Conservation (phyloP, 2,888 invertebrate genomes). For the Brassicogethes aeneus region DNA sequence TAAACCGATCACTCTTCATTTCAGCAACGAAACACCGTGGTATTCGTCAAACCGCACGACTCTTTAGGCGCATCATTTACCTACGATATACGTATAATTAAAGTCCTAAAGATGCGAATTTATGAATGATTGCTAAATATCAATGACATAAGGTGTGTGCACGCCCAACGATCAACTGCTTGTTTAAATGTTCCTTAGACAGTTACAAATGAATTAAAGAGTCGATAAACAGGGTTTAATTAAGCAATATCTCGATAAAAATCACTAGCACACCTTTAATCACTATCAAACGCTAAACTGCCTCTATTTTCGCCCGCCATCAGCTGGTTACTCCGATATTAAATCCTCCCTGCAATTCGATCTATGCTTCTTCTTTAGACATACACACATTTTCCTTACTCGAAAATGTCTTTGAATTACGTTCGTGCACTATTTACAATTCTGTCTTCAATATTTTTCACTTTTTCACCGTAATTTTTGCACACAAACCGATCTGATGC, state of each 20-base stretch:
- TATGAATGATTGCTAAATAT: constrained; percentile 36
- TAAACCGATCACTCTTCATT: constrained; percentile 32
- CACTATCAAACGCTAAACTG: constrained; percentile 30
- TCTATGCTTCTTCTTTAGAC: constrained; percentile 43
- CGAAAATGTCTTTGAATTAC: neutral
- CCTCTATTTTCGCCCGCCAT: constrained; percentile 43
- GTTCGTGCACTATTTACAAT: constrained; percentile 7
- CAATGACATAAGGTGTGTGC: constrained; percentile 38
- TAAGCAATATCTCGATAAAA: constrained; percentile 15
- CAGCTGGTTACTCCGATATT: constrained; percentile 41
- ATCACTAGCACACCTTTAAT: constrained; percentile 22
- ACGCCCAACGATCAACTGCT: constrained; percentile 34
- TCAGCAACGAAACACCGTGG: constrained; percentile 30
- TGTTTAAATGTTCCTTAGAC: constrained; percentile 3
- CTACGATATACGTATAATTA: too few species aligned
- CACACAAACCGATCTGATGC: constrained; percentile 52
- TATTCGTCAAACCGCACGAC: constrained; percentile 33
- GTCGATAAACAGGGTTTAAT: constrained; percentile 8
- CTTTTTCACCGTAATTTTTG: constrained; percentile 52
- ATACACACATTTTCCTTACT: constrained; percentile 45
- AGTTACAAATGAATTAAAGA: constrained; percentile 12
- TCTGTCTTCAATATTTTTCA: constrained; percentile 12
- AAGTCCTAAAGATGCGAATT: constrained; percentile 21
- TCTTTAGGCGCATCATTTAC: constrained; percentile 33
- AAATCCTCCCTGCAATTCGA: constrained; percentile 48